Evolutionary conservation across 2,797 vertebrate genomes (phyloP), one percentile per base, ranked within the genome.

Genomic region (Ibycter americanus): DNA sequence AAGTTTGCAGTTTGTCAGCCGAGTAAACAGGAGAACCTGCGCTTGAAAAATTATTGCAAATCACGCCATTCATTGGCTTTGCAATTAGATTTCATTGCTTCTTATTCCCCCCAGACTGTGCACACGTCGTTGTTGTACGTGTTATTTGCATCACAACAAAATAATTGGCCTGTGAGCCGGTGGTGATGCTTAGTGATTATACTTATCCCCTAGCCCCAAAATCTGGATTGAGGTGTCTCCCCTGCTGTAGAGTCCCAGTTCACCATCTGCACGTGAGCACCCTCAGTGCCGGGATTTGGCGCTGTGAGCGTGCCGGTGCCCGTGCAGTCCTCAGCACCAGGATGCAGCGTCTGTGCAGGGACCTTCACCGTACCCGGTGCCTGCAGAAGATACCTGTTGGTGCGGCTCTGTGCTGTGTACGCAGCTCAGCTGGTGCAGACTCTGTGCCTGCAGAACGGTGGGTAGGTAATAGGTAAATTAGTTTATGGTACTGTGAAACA

Each of bases 241-340:
- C 31, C 27, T 56, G 42, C 31, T 21, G 62, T 20, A 40, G n/a
- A 31, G 38, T 49, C 52, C 32, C 54, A 46, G 42, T 5, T n/a
- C 56, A 6, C 5, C 17, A 4, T 15, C 4, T 25, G 4, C 58
- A 26, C 1, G 0, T 2, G 54, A 58, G 74, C 49, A 29, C 12
- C 1, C 1, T 3, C 2, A 9, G 46, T 36, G 62, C 76, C 6
- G 4, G 12, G 62, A 1, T 6, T 3, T 23, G 34, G 42, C 23
- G 67, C 59, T 55, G 42, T 22, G 79, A 66, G n/a, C 1, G 0
- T 55, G 71, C 44, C 54, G 36, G 66, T 38, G 83, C 38, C 23
- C 27, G 78, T 31, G 66, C 72, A 54, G 63, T 2, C 51, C 32
- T 23, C 49, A 42, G 90, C 8, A 0, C 20, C 8, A 4, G 77